Conservation (phyloP, 1,140 invertebrate genomes). For the Argopecten irradians region DNA sequence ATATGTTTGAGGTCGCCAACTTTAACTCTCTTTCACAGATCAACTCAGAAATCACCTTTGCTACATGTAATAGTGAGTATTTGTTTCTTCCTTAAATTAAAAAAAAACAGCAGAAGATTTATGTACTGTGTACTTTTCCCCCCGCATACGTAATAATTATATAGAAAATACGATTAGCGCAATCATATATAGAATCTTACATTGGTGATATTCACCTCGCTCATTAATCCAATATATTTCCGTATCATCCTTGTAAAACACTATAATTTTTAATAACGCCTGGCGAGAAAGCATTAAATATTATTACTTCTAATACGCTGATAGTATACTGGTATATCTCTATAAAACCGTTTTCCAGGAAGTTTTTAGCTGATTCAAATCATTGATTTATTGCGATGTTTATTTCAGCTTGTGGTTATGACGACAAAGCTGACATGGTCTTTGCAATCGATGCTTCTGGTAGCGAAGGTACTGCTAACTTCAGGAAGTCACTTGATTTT, state of each 20-base stretch:
- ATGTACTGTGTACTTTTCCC: not conserved
- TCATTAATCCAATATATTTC: not conserved
- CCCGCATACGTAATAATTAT: not conserved
- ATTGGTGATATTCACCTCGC: too few relatives aligned
- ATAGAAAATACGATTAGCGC: too few relatives aligned
- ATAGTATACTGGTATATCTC: not conserved
- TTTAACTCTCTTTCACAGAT: constrained; percentile 58
- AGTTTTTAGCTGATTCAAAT: not conserved
- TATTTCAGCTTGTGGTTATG: constrained; percentile 48
- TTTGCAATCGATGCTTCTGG: constrained; percentile 61
- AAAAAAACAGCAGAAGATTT: not conserved
- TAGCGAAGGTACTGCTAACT: constrained; percentile 54
- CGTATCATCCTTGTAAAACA: not conserved
- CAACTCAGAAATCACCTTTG: constrained; percentile 54
- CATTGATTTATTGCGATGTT: not conserved
- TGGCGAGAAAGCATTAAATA: not conserved
- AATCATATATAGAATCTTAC: too few relatives aligned
- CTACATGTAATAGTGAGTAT: constrained; percentile 56
- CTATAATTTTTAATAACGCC: not conserved
- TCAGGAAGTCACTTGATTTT: constrained; percentile 55
- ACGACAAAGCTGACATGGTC: constrained; percentile 59
- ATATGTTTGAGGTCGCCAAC: constrained; percentile 54
- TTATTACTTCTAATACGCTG: not conserved
- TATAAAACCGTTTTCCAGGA: not conserved
- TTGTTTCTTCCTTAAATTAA: not conserved